Conservation (phyloP, 1,140 invertebrate genomes). For the Sitobion miscanthi region DNA sequence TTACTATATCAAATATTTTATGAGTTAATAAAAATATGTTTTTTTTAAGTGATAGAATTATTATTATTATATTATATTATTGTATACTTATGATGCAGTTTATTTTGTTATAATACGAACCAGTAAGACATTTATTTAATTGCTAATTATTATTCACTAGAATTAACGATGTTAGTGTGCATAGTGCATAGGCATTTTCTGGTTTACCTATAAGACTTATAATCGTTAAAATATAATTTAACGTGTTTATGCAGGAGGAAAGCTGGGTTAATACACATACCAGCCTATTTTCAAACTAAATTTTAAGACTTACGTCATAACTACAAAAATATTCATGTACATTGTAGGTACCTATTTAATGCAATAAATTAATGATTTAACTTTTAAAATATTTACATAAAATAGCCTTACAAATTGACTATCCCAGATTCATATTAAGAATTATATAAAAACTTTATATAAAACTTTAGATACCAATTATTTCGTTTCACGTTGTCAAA, state of each 20-base stretch:
- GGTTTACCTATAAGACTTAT: background rate
- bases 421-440: background rate
- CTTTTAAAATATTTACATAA: conserved; percentile 15
- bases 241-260: background rate
- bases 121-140: background rate
- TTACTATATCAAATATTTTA: too few relatives aligned
- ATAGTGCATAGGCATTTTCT: background rate
- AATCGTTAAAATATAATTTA: background rate
- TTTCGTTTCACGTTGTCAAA: too few relatives aligned
- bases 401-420: background rate
- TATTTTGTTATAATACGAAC: background rate
- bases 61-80: too few relatives aligned
- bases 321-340: background rate
- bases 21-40: too few relatives aligned
- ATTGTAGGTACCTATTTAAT: background rate
- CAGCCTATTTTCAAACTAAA: background rate
- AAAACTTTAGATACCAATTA: too few relatives aligned
- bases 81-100: too few relatives aligned
- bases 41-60: too few relatives aligned
- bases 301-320: background rate
- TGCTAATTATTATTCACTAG: background rate
- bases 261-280: background rate
- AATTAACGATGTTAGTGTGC: background rate
- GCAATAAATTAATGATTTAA: background rate
- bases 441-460: background rate